Conservation (phyloP, 1,140 invertebrate genomes). For the Zelostemma sp. region DNA sequence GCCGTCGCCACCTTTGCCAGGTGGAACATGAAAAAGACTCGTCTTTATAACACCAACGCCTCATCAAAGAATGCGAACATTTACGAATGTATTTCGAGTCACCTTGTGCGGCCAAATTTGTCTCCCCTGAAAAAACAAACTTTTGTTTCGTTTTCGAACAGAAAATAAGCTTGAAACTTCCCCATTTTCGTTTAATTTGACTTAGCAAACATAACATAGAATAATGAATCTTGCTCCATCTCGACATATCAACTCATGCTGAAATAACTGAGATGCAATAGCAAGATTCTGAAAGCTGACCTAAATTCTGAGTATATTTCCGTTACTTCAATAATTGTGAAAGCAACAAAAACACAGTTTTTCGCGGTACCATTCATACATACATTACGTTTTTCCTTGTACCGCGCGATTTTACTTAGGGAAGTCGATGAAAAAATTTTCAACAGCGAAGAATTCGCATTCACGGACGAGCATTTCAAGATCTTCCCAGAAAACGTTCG, state of each 20-base stretch:
- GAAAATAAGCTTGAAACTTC: too few species aligned
- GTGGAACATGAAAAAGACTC: constrained; percentile 31
- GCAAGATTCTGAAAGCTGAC: constrained; percentile 17
- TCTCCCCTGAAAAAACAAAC: too few species aligned
- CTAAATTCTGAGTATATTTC: constrained; percentile 17
- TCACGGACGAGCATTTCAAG: not conserved
- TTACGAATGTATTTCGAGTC: too few species aligned
- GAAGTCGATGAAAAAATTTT: not conserved
- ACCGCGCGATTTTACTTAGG: not conserved
- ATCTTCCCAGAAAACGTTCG: not conserved
- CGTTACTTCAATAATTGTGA: constrained; percentile 7
- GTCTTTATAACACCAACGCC: constrained; percentile 1
- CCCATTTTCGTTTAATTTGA: too few species aligned
- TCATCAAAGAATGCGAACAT: not conserved
- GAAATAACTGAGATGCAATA: not conserved
- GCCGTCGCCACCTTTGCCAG: constrained; percentile 1
- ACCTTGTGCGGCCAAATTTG: too few species aligned
- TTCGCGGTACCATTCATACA: constrained; percentile 2
- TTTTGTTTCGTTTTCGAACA: too few species aligned
- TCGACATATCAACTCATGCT: too few species aligned
- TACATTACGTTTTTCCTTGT: not conserved
- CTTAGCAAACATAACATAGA: too few species aligned
- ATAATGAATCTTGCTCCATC: too few species aligned
- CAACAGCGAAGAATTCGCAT: too few species aligned
- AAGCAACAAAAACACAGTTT: constrained; percentile 8